Base-by-base conservation (phyloP, 2,888 invertebrate genomes). In the Amphipoea lucens region DNA sequence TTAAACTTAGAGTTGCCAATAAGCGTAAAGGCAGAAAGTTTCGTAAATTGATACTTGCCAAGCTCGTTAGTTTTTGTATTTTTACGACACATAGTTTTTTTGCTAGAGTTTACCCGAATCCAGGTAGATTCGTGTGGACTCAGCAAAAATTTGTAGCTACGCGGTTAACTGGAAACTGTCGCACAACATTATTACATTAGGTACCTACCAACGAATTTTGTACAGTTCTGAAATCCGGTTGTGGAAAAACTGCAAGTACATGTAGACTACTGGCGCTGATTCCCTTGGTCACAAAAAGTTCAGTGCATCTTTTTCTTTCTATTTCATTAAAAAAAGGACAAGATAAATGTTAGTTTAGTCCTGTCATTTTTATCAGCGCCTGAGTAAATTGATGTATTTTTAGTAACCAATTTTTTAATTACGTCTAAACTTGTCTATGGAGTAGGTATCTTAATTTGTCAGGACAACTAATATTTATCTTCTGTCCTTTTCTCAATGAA, bases 81-180 rank as follows among this genome's bases (percentile, higher is more conserved):
- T 23, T 74, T 42, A 48, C 54, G 29, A 74, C 48, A 54, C 60
- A 54, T 66, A 29, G 29, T 48, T 70, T 17, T 17, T 11, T 36
- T 63, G 17, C 29, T 29, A 29, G 29, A 29, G 29, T 29, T 1
- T 1, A 1, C 29, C 29, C 29, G 29, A 29, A 29, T 29, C 29
- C 29, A 29, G 29, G 29, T 29, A 29, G 63, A 51, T 60, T 45
- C 42, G 36, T 62, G 40, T 51, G 62, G 72, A 71, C 36, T 82
- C 20, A 40, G 54, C 4, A 63, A 48, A 48, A 54, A 81, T 20
- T 63, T 7, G 48, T 60, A 23, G 3, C 9, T 57, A 48, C 57
- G 48, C 54, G 9, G 14, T 6, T 51, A 42, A 20, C 17, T 82
- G 48, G 57, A 62, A 62, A 67, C 70, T 70, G 29, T 66, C 63